Conservation (phyloP, 2,888 invertebrate species). For the Lysandra bellargus region DNA sequence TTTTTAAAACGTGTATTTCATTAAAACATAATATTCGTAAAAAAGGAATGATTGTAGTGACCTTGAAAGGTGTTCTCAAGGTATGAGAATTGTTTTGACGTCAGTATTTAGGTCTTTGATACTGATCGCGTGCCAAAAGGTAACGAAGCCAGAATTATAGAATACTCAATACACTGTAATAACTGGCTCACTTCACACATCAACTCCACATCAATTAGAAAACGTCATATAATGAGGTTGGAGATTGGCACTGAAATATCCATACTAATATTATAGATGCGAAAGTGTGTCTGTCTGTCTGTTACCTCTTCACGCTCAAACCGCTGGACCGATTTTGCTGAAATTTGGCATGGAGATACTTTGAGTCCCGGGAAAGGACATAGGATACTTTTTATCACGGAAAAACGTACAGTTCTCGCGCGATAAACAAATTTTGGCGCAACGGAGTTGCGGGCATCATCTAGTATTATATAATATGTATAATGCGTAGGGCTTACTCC, state of each 20-base stretch:
- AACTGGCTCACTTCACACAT: slow-evolving; percentile 16
- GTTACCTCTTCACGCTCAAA: too few relatives aligned
- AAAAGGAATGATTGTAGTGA: background rate
- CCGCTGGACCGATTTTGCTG: too few relatives aligned
- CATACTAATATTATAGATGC: too few relatives aligned
- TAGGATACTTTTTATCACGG: too few relatives aligned
- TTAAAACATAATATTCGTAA: background rate
- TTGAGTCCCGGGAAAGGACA: too few relatives aligned
- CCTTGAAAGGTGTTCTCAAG: slow-evolving; percentile 20
- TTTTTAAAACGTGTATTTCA: background rate
- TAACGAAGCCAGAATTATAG: slow-evolving; percentile 12
- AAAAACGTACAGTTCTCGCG: too few relatives aligned
- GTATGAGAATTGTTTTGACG: slow-evolving; percentile 23
- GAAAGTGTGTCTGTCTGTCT: too few relatives aligned
- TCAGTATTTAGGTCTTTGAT: background rate
- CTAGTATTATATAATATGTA: background rate
- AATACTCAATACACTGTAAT: background rate
- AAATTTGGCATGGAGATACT: too few relatives aligned
- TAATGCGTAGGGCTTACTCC: background rate
- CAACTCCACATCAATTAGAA: background rate
- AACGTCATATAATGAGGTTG: background rate
- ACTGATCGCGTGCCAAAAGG: slow-evolving; percentile 23
- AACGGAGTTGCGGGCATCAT: too few relatives aligned
- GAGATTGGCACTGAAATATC: background rate
- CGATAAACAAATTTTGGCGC: too few relatives aligned